phyloP scores from a whole-genome alignment of 2,113 vertebrate species.

The Podarcis cretensis region DNA sequence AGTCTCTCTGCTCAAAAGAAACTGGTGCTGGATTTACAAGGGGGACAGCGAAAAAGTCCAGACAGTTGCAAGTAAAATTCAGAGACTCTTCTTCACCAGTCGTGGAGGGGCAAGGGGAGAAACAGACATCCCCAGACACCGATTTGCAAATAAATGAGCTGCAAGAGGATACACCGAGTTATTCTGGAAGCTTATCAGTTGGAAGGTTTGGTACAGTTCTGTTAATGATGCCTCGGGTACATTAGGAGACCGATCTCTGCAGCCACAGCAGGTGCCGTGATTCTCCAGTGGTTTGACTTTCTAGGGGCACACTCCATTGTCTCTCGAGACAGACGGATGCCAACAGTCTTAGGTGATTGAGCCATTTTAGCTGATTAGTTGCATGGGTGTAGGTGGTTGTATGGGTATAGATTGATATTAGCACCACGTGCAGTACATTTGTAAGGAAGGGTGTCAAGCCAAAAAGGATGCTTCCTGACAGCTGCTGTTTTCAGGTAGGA shows the following conservation, averaged over 20 bases:
- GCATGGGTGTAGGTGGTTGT: too few species aligned
- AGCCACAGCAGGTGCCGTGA: too few species aligned
- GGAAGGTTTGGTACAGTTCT: neutral
- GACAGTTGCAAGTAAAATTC: slow-evolving; percentile 60
- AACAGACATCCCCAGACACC: slow-evolving; percentile 17
- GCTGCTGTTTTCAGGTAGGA: too few species aligned
- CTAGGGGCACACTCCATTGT: too few species aligned
- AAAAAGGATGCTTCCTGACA: too few species aligned
- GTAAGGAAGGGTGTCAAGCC: neutral
- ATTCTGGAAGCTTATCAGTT: slow-evolving; percentile 31
- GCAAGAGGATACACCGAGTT: slow-evolving; percentile 59
- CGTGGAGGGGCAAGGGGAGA: slow-evolving; percentile 29
- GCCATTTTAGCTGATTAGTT: neutral
- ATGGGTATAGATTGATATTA: neutral
- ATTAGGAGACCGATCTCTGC: too few species aligned
- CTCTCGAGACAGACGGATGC: too few species aligned
- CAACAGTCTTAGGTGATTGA: too few species aligned
- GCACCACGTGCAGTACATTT: neutral
- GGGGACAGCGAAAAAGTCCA: slow-evolving; percentile 21
- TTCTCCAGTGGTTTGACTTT: too few species aligned
- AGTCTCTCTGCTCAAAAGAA: slow-evolving; percentile 53
- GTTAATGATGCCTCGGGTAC: neutral
- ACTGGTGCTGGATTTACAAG: slow-evolving; percentile 65
- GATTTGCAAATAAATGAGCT: slow-evolving; percentile 65
- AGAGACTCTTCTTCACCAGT: slow-evolving; percentile 60